A percentile compares a stretch with the other conserved stretches of the same genome.
phyloP scores from a whole-genome alignment of 2,888 invertebrate genomes.

The Cryptus armator region DNA sequence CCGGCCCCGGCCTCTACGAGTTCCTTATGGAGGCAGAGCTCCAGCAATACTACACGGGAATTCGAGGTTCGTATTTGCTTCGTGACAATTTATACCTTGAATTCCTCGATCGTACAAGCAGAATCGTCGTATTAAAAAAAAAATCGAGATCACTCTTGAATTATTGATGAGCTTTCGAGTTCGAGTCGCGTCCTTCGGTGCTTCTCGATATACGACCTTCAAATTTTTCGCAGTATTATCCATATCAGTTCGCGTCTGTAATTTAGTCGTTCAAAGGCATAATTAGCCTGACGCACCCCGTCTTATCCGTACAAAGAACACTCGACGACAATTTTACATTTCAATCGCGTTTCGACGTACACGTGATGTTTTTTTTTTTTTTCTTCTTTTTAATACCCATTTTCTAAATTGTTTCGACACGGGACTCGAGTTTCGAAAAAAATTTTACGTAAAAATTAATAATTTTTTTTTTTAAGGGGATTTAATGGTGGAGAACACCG shows the following conservation, averaged over 20 bases:
- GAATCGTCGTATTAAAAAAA: background rate
- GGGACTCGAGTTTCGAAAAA: too few relatives aligned
- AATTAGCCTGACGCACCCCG: conserved; percentile 39
- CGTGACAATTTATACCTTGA: conserved; percentile 7
- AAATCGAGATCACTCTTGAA: conserved; percentile 52
- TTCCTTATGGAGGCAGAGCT: conserved; percentile 98
- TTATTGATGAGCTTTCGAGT: conserved; percentile 57
- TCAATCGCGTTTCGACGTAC: background rate
- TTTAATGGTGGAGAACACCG: too few relatives aligned
- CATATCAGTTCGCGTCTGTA: conserved; percentile 27
- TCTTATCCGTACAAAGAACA: conserved; percentile 23
- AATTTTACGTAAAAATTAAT: too few relatives aligned
- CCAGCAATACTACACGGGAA: conserved; percentile 93
- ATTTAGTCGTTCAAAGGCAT: conserved; percentile 34
- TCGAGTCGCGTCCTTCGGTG: conserved; percentile 42
- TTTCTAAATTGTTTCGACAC: background rate
- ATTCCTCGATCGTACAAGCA: conserved; percentile 11
- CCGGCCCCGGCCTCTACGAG: conserved; percentile 91
- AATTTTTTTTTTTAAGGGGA: too few relatives aligned
- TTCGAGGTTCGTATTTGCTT: conserved; percentile 77
- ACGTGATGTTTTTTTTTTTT: background rate
- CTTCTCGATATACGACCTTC: conserved; percentile 63
- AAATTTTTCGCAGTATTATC: conserved; percentile 45
- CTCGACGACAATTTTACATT: background rate
- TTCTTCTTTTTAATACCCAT: background rate